A percentile compares a stretch with the other conserved stretches of the same genome.
Evolutionary conservation across 2,797 vertebrate genomes (phyloP).

Genomic region (Lemur catta): DNA sequence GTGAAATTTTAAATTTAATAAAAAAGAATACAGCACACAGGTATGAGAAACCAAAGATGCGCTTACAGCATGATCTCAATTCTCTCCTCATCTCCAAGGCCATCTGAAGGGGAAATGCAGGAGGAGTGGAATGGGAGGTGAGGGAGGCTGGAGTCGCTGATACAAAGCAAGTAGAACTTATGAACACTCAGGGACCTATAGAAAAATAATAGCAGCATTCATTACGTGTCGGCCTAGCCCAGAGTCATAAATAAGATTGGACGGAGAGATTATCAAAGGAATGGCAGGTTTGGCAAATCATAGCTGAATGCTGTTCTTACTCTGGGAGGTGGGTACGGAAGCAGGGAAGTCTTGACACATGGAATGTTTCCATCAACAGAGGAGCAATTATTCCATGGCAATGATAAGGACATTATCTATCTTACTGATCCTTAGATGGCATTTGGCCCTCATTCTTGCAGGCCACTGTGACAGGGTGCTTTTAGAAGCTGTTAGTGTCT

Average conservation of each 20-base stretch:
- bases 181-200: neutral
- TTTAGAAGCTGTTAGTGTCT: neutral
- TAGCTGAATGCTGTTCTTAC: neutral
- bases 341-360: neutral
- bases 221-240: neutral
- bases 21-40: neutral
- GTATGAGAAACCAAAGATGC: neutral
- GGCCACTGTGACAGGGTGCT: neutral
- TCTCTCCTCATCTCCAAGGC: neutral
- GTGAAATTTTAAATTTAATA: conserved; percentile 50
- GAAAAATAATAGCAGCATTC: neutral
- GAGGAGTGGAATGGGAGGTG: neutral
- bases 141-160: neutral
- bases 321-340: neutral
- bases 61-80: neutral
- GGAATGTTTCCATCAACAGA: neutral
- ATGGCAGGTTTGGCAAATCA: neutral
- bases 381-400: rapidly evolving
- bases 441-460: neutral
- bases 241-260: neutral
- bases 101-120: neutral
- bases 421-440: neutral
- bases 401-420: neutral
- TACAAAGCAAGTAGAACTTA: neutral
- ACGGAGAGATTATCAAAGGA: neutral